Conservation (phyloP, 2,888 invertebrate species). For the Cybosia mesomella region DNA sequence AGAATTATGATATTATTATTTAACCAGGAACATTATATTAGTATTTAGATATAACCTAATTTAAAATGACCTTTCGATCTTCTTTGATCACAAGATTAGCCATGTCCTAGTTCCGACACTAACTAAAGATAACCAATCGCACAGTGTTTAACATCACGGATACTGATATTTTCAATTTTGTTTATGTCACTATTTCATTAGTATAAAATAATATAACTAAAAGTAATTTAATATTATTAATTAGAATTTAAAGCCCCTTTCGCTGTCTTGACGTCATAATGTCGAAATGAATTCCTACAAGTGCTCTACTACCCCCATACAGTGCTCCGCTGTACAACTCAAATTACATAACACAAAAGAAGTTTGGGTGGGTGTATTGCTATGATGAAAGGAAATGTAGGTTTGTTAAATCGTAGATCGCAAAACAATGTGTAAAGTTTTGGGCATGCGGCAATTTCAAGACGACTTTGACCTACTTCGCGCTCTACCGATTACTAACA, state of each 20-base stretch:
- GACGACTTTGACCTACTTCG: conserved; percentile 80
- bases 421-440: conserved; percentile 57
- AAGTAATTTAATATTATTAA: not conserved
- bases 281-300: conserved; percentile 18
- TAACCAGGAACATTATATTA: conserved; percentile 10
- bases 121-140: conserved; percentile 50
- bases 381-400: not conserved
- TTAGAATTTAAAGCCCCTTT: not conserved
- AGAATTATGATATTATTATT: conserved; percentile 33
- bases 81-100: conserved; percentile 59
- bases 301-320: not conserved
- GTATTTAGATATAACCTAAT: conserved; percentile 40
- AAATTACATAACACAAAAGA: not conserved
- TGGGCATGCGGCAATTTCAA: conserved; percentile 62
- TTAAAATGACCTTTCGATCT: conserved; percentile 48
- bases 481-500: conserved; percentile 60
- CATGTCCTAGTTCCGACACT: conserved; percentile 58
- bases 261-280: not conserved
- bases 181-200: conserved; percentile 27
- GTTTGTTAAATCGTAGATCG: conserved; percentile 17
- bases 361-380: not conserved
- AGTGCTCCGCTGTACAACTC: not conserved
- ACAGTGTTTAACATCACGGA: conserved; percentile 46
- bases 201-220: conserved; percentile 29
- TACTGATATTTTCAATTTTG: conserved; percentile 40